Evolutionary conservation across 2,888 invertebrate species (phyloP).

Genomic region (Sesamia inferens): DNA sequence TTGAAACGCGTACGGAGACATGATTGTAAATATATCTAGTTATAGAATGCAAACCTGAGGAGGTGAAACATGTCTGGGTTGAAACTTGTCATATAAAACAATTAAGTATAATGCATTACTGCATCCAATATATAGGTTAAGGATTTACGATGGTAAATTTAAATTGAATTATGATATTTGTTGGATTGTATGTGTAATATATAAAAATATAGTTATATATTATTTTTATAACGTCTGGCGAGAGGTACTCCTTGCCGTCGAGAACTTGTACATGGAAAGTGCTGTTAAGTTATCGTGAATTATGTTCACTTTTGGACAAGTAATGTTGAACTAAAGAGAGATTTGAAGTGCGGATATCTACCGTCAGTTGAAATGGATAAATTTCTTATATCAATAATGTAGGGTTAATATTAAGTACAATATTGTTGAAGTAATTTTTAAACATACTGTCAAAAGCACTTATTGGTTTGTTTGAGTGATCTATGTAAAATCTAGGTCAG

Average conservation of each 20-base stretch:
- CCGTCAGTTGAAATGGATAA: slow-evolving; percentile 62
- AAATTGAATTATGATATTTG: slow-evolving; percentile 86
- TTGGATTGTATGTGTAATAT: slow-evolving; percentile 87
- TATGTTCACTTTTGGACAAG: slow-evolving; percentile 51
- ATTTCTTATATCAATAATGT: slow-evolving; percentile 79
- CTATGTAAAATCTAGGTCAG: slow-evolving; percentile 83
- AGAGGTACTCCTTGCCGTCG: slow-evolving; percentile 71
- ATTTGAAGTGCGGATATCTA: slow-evolving; percentile 59
- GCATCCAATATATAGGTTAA: slow-evolving; percentile 77
- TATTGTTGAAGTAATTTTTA: slow-evolving; percentile 85
- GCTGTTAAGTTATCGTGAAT: slow-evolving; percentile 69
- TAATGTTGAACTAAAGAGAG: slow-evolving; percentile 57
- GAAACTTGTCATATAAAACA: slow-evolving; percentile 69
- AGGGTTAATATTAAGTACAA: slow-evolving; percentile 88
- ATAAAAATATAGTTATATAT: slow-evolving; percentile 81
- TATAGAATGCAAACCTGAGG: slow-evolving; percentile 50
- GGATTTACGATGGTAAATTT: slow-evolving; percentile 86
- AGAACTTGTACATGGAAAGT: slow-evolving; percentile 74
- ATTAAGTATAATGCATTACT: slow-evolving; percentile 72
- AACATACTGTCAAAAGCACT: slow-evolving; percentile 81
- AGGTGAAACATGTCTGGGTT: slow-evolving; percentile 49
- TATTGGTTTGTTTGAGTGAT: slow-evolving; percentile 84
- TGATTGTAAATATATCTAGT: slow-evolving; percentile 74
- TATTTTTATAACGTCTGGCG: slow-evolving; percentile 84
- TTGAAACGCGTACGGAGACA: slow-evolving; percentile 70